A percentile compares a stretch with the other conserved stretches of the same genome.
Conservation (phyloP, 1,140 invertebrate species). For the Bathynomus jamesi region DNA sequence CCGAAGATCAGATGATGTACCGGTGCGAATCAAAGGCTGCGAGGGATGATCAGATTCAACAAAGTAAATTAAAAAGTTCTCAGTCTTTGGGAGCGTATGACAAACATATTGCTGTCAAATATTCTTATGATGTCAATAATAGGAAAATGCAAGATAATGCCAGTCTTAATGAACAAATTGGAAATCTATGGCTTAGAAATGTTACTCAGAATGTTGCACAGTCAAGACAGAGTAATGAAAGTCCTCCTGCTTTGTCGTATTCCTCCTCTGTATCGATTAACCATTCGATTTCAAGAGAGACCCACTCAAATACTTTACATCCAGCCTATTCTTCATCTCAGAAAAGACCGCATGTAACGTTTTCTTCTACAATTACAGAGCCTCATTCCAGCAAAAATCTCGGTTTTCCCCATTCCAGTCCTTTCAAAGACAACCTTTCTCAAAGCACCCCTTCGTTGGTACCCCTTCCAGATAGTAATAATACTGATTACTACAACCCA, state of each 20-base stretch:
- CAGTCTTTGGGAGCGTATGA: not conserved
- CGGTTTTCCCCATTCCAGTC: not conserved
- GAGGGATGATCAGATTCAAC: not conserved
- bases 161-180: conserved; percentile 15
- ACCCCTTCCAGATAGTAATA: not conserved
- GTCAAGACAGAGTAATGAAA: not conserved
- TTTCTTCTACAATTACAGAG: not conserved
- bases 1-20: conserved; percentile 9
- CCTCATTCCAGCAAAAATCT: not conserved
- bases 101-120: not conserved
- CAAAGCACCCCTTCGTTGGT: not conserved
- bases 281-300: not conserved
- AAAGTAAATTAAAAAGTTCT: too few species aligned
- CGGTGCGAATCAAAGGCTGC: not conserved
- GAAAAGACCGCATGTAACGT: not conserved
- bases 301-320: not conserved
- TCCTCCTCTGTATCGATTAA: not conserved
- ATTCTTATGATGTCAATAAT: too few species aligned
- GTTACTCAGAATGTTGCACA: not conserved
- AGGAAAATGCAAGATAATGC: too few species aligned
- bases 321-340: not conserved
- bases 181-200: conserved; percentile 18
- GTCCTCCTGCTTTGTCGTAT: not conserved
- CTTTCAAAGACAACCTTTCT: conserved; percentile 2
- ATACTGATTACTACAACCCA: not conserved